Evolutionary conservation across 2,888 invertebrate genomes (phyloP).

Genomic region (Lingula anatina): DNA sequence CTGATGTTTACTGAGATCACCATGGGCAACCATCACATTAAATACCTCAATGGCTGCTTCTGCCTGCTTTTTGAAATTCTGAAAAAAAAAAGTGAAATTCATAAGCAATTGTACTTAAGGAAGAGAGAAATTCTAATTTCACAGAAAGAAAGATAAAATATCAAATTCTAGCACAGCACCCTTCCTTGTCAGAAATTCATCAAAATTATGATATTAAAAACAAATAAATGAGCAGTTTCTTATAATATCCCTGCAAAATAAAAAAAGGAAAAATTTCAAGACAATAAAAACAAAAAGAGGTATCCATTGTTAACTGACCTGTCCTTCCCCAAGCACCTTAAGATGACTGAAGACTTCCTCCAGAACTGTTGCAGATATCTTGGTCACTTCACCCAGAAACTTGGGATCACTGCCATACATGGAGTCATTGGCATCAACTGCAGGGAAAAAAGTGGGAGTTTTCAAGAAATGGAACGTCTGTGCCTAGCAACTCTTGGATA

Average conservation of each 20-base stretch:
- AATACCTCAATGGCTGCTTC: constrained; percentile 65
- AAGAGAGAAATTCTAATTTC: too few species aligned
- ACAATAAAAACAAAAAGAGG: too few species aligned
- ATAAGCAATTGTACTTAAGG: too few species aligned
- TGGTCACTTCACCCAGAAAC: constrained; percentile 73
- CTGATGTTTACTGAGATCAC: constrained; percentile 47
- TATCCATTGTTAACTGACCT: too few species aligned
- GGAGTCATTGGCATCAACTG: constrained; percentile 88
- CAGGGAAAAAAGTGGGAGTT: constrained; percentile 13
- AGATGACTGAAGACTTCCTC: constrained; percentile 70
- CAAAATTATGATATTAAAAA: too few species aligned
- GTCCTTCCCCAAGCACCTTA: constrained; percentile 52
- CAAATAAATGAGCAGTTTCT: too few species aligned
- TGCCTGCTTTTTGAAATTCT: constrained; percentile 55
- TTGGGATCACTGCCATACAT: constrained; percentile 85
- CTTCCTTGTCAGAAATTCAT: too few species aligned
- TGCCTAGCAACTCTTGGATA: background rate
- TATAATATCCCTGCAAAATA: too few species aligned
- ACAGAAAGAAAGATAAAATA: too few species aligned
- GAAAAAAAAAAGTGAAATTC: constrained; percentile 9
- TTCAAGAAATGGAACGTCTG: background rate
- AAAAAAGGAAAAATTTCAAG: too few species aligned
- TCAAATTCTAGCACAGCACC: too few species aligned
- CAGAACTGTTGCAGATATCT: constrained; percentile 58
- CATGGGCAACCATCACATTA: constrained; percentile 47